phyloP scores from a whole-genome alignment of 2,888 invertebrate species.

The Eudemis profundana region DNA sequence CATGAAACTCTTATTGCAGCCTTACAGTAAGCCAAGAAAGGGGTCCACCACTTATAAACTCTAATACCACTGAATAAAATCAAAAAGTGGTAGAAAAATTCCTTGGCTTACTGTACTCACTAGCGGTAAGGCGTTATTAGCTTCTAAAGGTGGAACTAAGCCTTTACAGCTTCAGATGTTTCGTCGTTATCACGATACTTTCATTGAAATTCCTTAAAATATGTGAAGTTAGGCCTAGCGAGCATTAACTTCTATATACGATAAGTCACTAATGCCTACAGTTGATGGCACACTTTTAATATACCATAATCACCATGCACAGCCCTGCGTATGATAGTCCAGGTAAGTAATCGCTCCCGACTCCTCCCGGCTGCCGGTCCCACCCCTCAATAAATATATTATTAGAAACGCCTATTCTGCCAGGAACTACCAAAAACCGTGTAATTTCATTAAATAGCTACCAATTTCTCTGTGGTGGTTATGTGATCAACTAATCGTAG shows the following conservation, averaged over 20 bases:
- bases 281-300: slow-evolving; percentile 27
- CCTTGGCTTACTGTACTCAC: no score
- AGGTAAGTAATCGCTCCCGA: slow-evolving; percentile 58
- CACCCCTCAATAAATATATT: slow-evolving; percentile 62
- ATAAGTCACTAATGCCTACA: background rate
- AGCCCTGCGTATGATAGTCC: slow-evolving; percentile 21
- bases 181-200: no score
- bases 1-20: no score
- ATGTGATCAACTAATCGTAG: slow-evolving; percentile 32
- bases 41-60: no score
- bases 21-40: no score
- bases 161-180: no score
- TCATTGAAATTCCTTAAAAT: no score
- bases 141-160: no score
- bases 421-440: slow-evolving; percentile 64
- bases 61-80: no score
- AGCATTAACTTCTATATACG: no score
- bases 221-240: background rate
- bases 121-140: no score
- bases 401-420: slow-evolving; percentile 74
- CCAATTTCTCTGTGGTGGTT: slow-evolving; percentile 69
- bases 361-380: slow-evolving; percentile 62
- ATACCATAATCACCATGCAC: slow-evolving; percentile 20
- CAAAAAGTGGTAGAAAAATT: no score
- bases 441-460: slow-evolving; percentile 75